Conservation (phyloP, 2,888 invertebrate genomes). For the Pogonocherus hispidulus region DNA sequence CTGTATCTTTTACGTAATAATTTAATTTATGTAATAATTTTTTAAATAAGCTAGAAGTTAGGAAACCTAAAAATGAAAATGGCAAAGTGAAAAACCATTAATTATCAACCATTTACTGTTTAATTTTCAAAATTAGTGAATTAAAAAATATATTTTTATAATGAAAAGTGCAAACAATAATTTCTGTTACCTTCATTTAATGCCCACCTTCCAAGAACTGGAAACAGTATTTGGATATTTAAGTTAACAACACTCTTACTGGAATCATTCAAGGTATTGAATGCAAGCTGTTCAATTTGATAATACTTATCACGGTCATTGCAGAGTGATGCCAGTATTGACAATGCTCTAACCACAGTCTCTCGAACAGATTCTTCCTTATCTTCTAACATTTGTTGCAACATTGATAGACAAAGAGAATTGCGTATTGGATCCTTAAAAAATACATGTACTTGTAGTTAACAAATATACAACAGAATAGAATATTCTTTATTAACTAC, state of each 20-base stretch:
- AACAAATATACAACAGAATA: too few relatives aligned
- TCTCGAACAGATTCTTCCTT: slow-evolving; percentile 75
- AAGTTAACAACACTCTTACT: slow-evolving; percentile 71
- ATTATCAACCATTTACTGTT: too few relatives aligned
- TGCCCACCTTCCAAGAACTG: slow-evolving; percentile 77
- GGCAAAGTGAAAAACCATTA: too few relatives aligned
- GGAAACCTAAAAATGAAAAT: slow-evolving; percentile 63
- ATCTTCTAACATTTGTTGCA: slow-evolving; percentile 81
- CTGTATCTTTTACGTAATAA: slow-evolving; percentile 60
- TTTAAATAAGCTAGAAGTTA: slow-evolving; percentile 71
- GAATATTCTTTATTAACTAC: too few relatives aligned
- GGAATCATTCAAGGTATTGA: slow-evolving; percentile 73
- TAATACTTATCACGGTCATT: slow-evolving; percentile 77
- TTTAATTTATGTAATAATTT: slow-evolving; percentile 65
- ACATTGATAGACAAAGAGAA: slow-evolving; percentile 79
- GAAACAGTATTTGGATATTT: slow-evolving; percentile 72
- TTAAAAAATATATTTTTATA: too few relatives aligned
- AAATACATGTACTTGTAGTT: slow-evolving; percentile 1
- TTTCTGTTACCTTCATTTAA: slow-evolving; percentile 64
- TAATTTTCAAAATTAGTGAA: too few relatives aligned
- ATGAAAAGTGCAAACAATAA: too few relatives aligned
- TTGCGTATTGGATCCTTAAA: slow-evolving; percentile 74
- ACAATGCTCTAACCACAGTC: slow-evolving; percentile 75
- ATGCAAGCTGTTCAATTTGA: slow-evolving; percentile 73
- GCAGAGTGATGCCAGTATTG: slow-evolving; percentile 75